Percentiles rank a stretch among this genome's conserved stretches.
Evolutionary conservation across 92 coral and sea anemone species (phyloP).

Genomic region (Porites lobata): DNA sequence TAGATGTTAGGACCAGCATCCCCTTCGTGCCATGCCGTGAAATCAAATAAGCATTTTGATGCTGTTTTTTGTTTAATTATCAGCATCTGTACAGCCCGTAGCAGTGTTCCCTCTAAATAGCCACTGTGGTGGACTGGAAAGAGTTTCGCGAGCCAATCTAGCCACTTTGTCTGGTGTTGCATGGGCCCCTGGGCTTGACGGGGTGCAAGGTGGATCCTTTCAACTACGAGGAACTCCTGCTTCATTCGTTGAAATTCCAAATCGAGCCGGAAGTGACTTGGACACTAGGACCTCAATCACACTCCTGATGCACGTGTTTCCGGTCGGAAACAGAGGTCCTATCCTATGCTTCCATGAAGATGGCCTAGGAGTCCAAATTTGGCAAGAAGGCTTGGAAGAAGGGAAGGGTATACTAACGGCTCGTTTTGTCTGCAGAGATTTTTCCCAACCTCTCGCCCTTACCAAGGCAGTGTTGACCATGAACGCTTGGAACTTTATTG

Average conservation of each 20-base stretch:
- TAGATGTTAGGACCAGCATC: too few species aligned
- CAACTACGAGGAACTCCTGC: constrained; percentile 72
- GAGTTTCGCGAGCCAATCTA: constrained; percentile 16
- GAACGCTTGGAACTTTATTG: constrained; percentile 88
- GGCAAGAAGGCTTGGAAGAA: constrained; percentile 63
- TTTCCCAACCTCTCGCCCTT: constrained; percentile 36
- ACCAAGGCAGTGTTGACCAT: constrained; percentile 67
- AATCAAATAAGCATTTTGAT: constrained; percentile 12
- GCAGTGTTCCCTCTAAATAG: constrained; percentile 74
- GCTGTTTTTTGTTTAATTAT: constrained; percentile 38
- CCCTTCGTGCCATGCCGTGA: neutral
- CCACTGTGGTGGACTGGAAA: constrained; percentile 48
- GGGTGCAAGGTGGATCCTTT: constrained; percentile 43
- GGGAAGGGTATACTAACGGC: constrained; percentile 66
- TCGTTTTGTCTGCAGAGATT: constrained; percentile 71
- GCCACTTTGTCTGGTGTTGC: neutral
- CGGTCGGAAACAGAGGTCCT: constrained; percentile 77
- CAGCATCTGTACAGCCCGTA: constrained; percentile 55
- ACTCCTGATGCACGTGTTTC: constrained; percentile 69
- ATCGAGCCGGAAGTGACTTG: constrained; percentile 52
- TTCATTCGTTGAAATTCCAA: constrained; percentile 75
- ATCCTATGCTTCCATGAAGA: constrained; percentile 71
- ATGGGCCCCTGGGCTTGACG: constrained; percentile 68
- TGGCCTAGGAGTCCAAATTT: constrained; percentile 74
- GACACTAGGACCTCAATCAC: constrained; percentile 83